These are phyloP conservation scores for Drosophila ogumai DNA, from an alignment of 1,140 invertebrate species.

Conservation along the genomic window DNA sequence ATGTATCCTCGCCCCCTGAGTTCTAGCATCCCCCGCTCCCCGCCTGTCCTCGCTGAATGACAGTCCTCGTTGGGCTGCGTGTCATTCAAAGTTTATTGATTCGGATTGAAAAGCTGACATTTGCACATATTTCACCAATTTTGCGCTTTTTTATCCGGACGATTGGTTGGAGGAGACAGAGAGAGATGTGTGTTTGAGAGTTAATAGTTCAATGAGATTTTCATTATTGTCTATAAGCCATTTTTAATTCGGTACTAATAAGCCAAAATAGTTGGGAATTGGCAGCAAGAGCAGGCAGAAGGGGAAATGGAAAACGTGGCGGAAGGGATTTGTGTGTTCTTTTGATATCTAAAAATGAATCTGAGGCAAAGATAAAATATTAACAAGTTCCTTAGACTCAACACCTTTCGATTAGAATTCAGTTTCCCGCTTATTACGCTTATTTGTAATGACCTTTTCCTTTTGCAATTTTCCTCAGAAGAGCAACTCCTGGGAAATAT, in stretches of 20 bases:
- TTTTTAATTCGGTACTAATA: conserved; percentile 11
- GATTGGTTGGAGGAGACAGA: neutral
- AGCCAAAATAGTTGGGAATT: conserved; percentile 7
- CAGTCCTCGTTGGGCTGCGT: conserved; percentile 27
- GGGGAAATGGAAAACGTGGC: too few relatives aligned
- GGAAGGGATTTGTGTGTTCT: neutral
- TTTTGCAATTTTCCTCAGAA: neutral
- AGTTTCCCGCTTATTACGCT: neutral
- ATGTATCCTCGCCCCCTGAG: conserved; percentile 16
- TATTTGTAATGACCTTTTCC: conserved; percentile 3
- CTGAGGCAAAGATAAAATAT: neutral
- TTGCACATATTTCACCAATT: conserved; percentile 46
- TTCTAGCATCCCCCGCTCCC: neutral
- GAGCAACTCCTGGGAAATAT: conserved; percentile 18
- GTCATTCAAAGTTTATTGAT: conserved; percentile 69
- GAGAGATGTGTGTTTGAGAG: conserved; percentile 2
- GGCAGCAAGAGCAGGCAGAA: neutral
- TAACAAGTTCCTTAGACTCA: neutral
- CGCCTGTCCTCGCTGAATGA: neutral
- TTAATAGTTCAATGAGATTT: conserved; percentile 31
- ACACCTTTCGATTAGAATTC: neutral
- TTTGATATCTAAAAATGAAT: neutral
- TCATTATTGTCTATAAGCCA: conserved; percentile 17
- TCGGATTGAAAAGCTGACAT: conserved; percentile 56
- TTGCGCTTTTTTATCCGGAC: conserved; percentile 41